These are phyloP conservation scores for Halictus rubicundus DNA, from an alignment of 1,140 invertebrate species.

Conservation along the genomic window DNA sequence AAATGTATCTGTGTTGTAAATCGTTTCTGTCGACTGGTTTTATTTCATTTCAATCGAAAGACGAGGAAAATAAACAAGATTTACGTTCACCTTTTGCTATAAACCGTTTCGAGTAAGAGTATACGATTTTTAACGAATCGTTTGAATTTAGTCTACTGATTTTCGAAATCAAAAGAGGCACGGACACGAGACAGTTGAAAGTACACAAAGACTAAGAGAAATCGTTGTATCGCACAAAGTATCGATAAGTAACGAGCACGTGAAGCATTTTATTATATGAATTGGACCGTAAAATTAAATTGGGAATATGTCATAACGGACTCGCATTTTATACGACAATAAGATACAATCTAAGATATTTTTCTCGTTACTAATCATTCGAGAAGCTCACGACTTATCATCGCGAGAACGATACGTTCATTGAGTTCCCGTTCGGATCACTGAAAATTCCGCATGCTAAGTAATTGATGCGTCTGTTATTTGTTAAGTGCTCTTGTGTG, in stretches of 20 bases:
- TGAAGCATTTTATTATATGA: conserved; percentile 48
- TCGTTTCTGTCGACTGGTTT: too few species aligned
- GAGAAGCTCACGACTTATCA: conserved; percentile 26
- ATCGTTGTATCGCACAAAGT: conserved; percentile 47
- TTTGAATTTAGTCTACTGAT: background rate
- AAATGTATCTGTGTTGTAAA: too few species aligned
- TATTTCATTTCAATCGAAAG: too few species aligned
- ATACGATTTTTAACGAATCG: background rate
- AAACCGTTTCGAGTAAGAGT: background rate
- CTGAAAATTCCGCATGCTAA: background rate
- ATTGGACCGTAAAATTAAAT: conserved; percentile 41
- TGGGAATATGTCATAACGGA: conserved; percentile 20
- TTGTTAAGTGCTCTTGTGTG: background rate
- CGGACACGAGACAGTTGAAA: conserved; percentile 13
- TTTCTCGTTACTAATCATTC: conserved; percentile 30
- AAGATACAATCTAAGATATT: conserved; percentile 45
- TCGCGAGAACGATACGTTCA: background rate
- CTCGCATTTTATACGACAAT: conserved; percentile 50
- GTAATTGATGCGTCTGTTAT: background rate
- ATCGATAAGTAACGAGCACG: conserved; percentile 40
- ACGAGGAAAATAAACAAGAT: too few species aligned
- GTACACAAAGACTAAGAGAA: conserved; percentile 27
- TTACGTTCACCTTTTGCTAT: too few species aligned
- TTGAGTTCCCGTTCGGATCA: background rate
- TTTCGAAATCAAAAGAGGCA: conserved; percentile 1